Evolutionary conservation across 2,113 vertebrate species (phyloP).

Genomic region (Terrapene triunguis): DNA sequence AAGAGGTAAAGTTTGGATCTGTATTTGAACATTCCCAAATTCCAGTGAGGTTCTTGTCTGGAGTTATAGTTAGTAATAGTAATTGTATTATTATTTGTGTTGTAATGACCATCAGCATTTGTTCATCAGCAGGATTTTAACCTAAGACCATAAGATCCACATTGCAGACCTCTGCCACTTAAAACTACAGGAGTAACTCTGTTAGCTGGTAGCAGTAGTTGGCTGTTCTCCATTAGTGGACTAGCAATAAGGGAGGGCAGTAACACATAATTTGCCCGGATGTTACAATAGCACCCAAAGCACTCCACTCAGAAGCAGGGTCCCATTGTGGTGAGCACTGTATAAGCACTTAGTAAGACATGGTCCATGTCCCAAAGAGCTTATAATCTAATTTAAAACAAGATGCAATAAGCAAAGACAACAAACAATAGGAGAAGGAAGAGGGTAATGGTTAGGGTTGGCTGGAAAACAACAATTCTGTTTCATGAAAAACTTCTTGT

Average conservation of each 20-base stretch:
- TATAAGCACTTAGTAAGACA: background rate
- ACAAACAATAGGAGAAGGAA: background rate
- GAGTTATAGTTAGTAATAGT: background rate
- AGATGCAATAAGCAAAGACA: background rate
- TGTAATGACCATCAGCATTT: background rate
- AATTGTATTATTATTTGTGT: background rate
- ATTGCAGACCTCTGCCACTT: background rate
- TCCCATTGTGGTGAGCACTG: rapidly evolving
- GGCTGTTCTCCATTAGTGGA: background rate
- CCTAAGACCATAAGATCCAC: background rate
- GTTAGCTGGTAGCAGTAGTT: background rate
- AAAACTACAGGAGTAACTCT: background rate
- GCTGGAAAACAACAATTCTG: background rate
- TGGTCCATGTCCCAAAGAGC: background rate
- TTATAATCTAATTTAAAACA: background rate
- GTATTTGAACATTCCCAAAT: background rate
- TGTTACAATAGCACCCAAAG: background rate
- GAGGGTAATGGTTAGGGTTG: background rate
- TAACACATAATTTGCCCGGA: background rate
- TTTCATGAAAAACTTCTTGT: too few species aligned
- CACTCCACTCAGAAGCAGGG: background rate
- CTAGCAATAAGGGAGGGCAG: background rate
- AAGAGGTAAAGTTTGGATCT: background rate
- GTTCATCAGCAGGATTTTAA: background rate
- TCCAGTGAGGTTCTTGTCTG: background rate